Conservation (phyloP, 1,140 invertebrate species). For the Bombus breviceps region DNA sequence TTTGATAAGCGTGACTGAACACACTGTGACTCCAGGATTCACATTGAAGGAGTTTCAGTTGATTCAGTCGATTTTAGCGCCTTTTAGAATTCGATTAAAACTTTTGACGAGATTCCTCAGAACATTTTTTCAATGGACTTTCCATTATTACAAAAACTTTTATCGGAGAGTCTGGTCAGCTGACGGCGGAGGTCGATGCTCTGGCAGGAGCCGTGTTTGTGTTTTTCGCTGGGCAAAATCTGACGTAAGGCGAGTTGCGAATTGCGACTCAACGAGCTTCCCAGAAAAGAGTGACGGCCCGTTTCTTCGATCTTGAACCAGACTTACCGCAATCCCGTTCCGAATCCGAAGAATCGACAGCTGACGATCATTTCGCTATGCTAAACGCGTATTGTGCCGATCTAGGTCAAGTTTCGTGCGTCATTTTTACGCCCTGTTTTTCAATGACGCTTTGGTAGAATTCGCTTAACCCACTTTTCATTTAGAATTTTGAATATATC, state of each 20-base stretch:
- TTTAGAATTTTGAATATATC: conserved; percentile 3
- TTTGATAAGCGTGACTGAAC: too few species aligned
- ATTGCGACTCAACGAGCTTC: not conserved
- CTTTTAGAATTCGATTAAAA: too few species aligned
- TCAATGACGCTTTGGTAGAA: conserved; percentile 46
- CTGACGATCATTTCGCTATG: conserved; percentile 43
- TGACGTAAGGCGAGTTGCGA: not conserved
- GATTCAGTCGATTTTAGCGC: too few species aligned
- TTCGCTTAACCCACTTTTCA: conserved; percentile 26
- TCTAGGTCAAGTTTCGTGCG: conserved; percentile 62
- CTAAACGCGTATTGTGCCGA: conserved; percentile 55
- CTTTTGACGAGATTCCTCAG: too few species aligned
- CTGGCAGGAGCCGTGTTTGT: too few species aligned
- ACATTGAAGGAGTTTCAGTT: too few species aligned
- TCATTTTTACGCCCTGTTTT: conserved; percentile 48
- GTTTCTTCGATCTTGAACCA: not conserved
- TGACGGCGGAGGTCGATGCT: not conserved
- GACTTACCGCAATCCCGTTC: not conserved
- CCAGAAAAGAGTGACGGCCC: not conserved
- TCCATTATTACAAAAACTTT: too few species aligned
- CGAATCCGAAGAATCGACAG: conserved; percentile 14
- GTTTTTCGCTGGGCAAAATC: not conserved
- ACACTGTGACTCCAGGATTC: too few species aligned
- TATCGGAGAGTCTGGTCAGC: too few species aligned
- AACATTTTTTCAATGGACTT: too few species aligned